Base-by-base conservation (phyloP, 2,888 invertebrate genomes). In the Andrena marginata region DNA sequence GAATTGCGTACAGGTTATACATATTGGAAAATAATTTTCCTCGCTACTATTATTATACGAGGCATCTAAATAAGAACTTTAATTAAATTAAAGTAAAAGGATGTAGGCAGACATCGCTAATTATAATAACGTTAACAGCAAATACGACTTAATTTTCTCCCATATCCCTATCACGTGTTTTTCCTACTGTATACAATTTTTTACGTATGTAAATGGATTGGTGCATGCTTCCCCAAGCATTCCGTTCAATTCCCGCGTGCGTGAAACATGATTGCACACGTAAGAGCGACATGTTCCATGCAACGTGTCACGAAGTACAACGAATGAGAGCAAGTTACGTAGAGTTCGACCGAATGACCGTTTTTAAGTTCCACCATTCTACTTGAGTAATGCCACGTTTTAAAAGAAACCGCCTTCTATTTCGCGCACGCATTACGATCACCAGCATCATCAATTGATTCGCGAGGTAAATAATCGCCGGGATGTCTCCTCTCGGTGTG, bases 401-500 rank as follows among this genome's bases (percentile, higher is more conserved):
- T 33, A 72, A 67, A 26, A 33, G 26, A n/a, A 67, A 49, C 51
- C 42, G 65, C 16, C 42, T 64, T 59, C 59, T 51, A 78, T 23
- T 10, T 71, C 62, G 13, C 63, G 59, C 23, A 54, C 65, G 48
- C 29, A 81, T 80, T 74, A 54, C 20, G 60, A n/a, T 51, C 10
- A 10, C 10, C 16, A 56, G n/a, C 1, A 26, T 77, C n/a, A 2
- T 73, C 6, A 31, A 48, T 26, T 59, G 13, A 56, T 33, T 26
- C 3, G 64, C 3, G n/a, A 42, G 1, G 49, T 4, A 48, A 13
- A 8, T 51, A 5, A 13, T 70, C 13, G 16, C 73, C 4, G 56
- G 33, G 65, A 91, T 91, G 91, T 83, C 84, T 48, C 42, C 89
- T 6, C 35, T 79, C 10, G 42, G 88, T 73, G 51, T 73, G 2